phyloP scores from a whole-genome alignment of 1,140 invertebrate genomes.

The Tetramorium alpestre region DNA sequence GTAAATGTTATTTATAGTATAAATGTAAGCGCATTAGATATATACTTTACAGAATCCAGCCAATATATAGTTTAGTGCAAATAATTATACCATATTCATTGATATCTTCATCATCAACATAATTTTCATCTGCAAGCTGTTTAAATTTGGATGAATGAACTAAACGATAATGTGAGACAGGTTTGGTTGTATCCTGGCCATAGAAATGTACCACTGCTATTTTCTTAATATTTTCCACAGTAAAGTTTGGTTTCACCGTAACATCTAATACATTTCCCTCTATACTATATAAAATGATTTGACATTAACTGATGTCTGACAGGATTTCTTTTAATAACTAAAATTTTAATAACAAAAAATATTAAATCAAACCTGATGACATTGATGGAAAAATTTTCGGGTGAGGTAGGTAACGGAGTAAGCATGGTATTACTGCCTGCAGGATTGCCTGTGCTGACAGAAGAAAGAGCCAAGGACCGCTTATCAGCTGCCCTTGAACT shows the following conservation, averaged over 20 bases:
- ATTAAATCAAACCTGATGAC: conserved; percentile 79
- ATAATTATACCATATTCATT: conserved; percentile 78
- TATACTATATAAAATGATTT: conserved; percentile 71
- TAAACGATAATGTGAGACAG: conserved; percentile 78
- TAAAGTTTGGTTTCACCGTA: conserved; percentile 79
- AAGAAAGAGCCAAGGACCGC: conserved; percentile 76
- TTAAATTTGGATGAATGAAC: conserved; percentile 78
- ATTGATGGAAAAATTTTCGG: conserved; percentile 79
- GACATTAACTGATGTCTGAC: background rate
- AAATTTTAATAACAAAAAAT: background rate
- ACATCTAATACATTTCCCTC: conserved; percentile 80
- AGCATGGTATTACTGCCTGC: conserved; percentile 71
- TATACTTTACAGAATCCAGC: too few relatives aligned
- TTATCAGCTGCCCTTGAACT: conserved; percentile 77
- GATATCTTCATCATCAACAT: conserved; percentile 78
- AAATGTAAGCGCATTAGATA: too few relatives aligned
- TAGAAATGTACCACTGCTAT: conserved; percentile 84
- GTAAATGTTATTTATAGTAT: too few relatives aligned
- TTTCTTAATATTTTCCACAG: conserved; percentile 81
- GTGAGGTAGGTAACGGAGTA: conserved; percentile 70
- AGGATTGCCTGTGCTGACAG: conserved; percentile 69
- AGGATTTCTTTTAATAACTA: background rate
- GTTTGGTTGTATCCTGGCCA: conserved; percentile 75
- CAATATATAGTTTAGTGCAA: background rate
- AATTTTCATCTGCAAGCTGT: conserved; percentile 79